Evolutionary conservation across 2,797 vertebrate genomes (phyloP).

Genomic region (Acanthopagrus latus): DNA sequence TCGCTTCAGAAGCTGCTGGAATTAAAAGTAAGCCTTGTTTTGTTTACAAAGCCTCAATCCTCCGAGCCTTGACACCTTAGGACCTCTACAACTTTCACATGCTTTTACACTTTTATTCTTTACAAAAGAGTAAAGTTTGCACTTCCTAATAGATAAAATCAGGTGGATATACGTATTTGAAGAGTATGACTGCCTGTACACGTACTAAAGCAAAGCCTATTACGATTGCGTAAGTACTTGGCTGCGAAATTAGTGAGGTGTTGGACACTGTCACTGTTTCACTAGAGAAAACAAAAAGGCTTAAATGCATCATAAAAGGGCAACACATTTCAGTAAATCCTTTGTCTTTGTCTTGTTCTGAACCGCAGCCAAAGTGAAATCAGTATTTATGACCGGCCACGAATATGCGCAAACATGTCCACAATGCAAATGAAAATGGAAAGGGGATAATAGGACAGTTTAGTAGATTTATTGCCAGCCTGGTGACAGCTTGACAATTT

Average conservation of each 20-base stretch:
- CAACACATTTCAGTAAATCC: conserved; percentile 4
- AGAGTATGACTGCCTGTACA: conserved; percentile 26
- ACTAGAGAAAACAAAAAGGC: conserved; percentile 1
- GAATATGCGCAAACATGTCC: conserved; percentile 26
- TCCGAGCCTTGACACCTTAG: conserved; percentile 2
- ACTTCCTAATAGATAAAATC: not conserved
- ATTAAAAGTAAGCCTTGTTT: conserved; percentile 86
- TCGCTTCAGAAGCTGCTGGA: conserved; percentile 84
- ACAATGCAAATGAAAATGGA: conserved; percentile 12
- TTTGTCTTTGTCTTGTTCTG: conserved; percentile 5
- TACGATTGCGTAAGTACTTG: conserved; percentile 64
- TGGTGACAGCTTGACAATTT: conserved; percentile 45
- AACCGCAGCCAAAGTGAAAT: not conserved
- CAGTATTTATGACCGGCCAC: not conserved
- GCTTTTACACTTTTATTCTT: conserved; percentile 6
- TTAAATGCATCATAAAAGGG: conserved; percentile 13
- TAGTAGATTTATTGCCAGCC: not conserved
- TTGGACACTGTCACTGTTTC: conserved; percentile 16
- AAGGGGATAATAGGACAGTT: conserved; percentile 27
- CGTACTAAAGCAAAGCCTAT: conserved; percentile 58
- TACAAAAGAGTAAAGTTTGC: not conserved
- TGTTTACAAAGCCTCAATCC: conserved; percentile 20
- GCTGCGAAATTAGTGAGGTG: conserved; percentile 24
- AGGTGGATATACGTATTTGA: conserved; percentile 26
- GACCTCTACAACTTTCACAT: not conserved